phyloP scores from a whole-genome alignment of 2,888 invertebrate species.

The Cephonodes hylas region DNA sequence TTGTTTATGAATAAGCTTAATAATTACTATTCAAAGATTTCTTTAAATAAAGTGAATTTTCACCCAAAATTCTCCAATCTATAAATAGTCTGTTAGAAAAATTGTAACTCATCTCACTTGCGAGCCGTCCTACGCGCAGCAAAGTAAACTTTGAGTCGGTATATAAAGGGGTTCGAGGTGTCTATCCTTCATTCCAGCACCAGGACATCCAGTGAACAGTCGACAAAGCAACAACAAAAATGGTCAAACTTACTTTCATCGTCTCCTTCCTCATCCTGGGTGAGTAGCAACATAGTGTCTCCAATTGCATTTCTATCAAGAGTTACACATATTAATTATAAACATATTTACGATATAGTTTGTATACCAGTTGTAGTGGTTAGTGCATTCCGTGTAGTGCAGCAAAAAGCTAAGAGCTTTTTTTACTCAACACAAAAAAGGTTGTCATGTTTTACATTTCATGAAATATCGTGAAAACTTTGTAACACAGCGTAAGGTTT shows the following conservation, averaged over 20 bases:
- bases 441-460: too few species aligned
- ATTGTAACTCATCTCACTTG: constrained; percentile 2
- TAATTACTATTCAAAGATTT: too few species aligned
- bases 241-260: constrained; percentile 64
- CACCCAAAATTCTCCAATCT: background rate
- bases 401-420: too few species aligned
- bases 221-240: constrained; percentile 25
- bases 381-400: too few species aligned
- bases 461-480: too few species aligned
- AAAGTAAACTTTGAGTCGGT: constrained; percentile 48
- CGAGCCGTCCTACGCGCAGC: constrained; percentile 35
- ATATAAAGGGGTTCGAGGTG: constrained; percentile 50
- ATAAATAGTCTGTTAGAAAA: constrained; percentile 16
- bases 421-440: too few species aligned
- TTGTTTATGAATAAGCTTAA: too few species aligned
- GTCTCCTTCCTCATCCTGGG: constrained; percentile 67
- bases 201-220: constrained; percentile 8
- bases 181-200: constrained; percentile 39
- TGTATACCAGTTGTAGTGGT: too few species aligned
- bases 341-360: too few species aligned
- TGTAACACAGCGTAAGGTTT: too few species aligned
- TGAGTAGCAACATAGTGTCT: constrained; percentile 49
- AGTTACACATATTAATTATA: too few species aligned
- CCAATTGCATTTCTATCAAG: too few species aligned
- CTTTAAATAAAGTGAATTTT: background rate